These are phyloP conservation scores for Oncorhynchus tshawytscha DNA, from an alignment of 2,113 vertebrate species.

Conservation along the genomic window DNA sequence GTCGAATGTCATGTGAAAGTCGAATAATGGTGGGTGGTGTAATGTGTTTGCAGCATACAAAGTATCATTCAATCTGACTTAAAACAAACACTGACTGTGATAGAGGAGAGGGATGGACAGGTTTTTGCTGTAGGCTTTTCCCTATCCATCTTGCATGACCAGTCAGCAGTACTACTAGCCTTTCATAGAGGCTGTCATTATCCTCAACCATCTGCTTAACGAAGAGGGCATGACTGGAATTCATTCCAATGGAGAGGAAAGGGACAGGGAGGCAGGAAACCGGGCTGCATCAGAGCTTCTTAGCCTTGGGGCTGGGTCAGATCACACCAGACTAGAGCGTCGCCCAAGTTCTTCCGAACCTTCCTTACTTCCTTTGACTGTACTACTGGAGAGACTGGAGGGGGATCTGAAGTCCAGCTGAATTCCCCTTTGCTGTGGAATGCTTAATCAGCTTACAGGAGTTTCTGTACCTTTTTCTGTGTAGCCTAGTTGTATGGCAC, in stretches of 20 bases:
- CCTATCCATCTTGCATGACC: background rate
- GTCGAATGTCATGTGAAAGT: no score
- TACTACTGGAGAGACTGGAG: background rate
- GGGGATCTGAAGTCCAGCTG: conserved; percentile 5
- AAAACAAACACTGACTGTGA: no score
- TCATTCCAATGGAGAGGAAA: conserved; percentile 20
- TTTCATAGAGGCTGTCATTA: conserved; percentile 22
- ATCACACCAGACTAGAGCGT: background rate
- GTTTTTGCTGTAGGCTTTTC: background rate
- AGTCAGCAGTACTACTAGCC: background rate
- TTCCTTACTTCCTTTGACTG: conserved; percentile 12
- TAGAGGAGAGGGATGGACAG: background rate
- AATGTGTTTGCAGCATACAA: no score
- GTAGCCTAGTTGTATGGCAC: background rate
- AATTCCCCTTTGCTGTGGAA: conserved; percentile 20
- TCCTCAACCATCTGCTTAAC: conserved; percentile 36
- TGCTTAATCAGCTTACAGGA: conserved; percentile 43
- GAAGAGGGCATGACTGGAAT: conserved; percentile 52
- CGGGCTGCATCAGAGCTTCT: background rate
- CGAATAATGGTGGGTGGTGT: no score
- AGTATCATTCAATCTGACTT: no score
- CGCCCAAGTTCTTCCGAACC: background rate
- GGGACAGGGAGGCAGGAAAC: conserved; percentile 14
- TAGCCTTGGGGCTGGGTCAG: background rate
- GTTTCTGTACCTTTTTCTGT: conserved; percentile 11